phyloP scores from a whole-genome alignment of 2,113 vertebrate species.

The Colinus virginianus region DNA sequence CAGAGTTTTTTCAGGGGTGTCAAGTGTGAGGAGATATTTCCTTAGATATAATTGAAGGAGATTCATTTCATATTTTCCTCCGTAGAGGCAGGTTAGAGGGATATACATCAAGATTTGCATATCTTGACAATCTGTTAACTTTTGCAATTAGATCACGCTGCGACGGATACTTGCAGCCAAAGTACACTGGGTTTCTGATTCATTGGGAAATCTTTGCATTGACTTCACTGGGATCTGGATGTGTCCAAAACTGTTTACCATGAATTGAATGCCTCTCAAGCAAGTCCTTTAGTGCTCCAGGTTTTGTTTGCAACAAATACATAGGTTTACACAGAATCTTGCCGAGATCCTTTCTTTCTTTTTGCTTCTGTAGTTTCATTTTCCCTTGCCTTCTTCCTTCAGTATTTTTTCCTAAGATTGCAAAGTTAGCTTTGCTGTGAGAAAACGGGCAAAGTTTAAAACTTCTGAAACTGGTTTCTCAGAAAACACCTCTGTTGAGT shows the following conservation, averaged over 20 bases:
- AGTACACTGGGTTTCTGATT: background rate
- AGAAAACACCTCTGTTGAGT: background rate
- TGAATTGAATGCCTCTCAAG: background rate
- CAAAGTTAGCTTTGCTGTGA: background rate
- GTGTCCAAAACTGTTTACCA: background rate
- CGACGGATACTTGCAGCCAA: background rate
- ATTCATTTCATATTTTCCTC: background rate
- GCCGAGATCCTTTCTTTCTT: background rate
- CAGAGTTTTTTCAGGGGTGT: background rate
- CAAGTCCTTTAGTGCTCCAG: background rate
- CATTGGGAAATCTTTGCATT: background rate
- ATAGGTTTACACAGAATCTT: background rate
- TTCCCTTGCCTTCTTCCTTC: background rate
- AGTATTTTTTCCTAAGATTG: background rate
- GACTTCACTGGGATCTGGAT: background rate
- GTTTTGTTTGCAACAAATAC: background rate
- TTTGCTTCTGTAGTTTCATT: background rate
- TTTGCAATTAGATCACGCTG: background rate
- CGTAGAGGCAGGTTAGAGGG: fast-evolving
- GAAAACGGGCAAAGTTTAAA: background rate
- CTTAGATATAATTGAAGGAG: background rate
- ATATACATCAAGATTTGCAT: background rate
- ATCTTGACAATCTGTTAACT: background rate
- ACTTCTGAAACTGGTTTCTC: background rate
- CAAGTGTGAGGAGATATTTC: background rate